Conservation (phyloP, 2,888 invertebrate species). For the Plemyria rubiginata region DNA sequence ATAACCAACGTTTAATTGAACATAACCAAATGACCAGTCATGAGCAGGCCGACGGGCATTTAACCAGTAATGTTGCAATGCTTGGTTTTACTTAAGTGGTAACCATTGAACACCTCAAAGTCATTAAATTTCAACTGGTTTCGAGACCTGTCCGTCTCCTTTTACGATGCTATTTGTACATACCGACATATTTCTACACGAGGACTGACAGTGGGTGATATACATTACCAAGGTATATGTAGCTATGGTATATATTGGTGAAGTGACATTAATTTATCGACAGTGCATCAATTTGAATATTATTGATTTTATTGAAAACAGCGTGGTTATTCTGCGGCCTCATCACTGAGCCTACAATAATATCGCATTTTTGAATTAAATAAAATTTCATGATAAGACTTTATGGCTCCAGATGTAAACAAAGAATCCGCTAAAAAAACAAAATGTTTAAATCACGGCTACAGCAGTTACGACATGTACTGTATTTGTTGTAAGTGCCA, state of each 20-base stretch:
- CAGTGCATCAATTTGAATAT: neutral
- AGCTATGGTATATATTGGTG: slow-evolving; percentile 15
- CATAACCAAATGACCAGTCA: slow-evolving; percentile 22
- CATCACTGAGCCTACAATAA: neutral
- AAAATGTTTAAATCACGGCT: too few relatives aligned
- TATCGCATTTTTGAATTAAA: neutral
- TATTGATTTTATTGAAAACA: neutral
- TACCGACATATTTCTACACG: slow-evolving; percentile 48
- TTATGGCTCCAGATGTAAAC: too few relatives aligned
- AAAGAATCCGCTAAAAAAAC: too few relatives aligned
- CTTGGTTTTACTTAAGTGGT: slow-evolving; percentile 43
- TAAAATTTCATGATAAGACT: neutral
- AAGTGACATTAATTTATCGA: slow-evolving; percentile 10
- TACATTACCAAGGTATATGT: neutral
- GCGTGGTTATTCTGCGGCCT: neutral
- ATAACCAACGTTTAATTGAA: slow-evolving; percentile 8
- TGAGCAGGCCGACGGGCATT: slow-evolving; percentile 30
- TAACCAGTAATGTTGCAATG: slow-evolving; percentile 50
- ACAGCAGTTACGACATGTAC: too few relatives aligned
- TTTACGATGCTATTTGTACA: slow-evolving; percentile 62
- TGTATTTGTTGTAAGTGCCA: too few relatives aligned
- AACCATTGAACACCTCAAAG: slow-evolving; percentile 54
- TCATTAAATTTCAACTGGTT: slow-evolving; percentile 59
- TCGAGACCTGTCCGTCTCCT: slow-evolving; percentile 59
- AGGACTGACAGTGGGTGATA: slow-evolving; percentile 18